Evolutionary conservation across 2,888 invertebrate genomes (phyloP).

Genomic region (Mystacides longicornis): DNA sequence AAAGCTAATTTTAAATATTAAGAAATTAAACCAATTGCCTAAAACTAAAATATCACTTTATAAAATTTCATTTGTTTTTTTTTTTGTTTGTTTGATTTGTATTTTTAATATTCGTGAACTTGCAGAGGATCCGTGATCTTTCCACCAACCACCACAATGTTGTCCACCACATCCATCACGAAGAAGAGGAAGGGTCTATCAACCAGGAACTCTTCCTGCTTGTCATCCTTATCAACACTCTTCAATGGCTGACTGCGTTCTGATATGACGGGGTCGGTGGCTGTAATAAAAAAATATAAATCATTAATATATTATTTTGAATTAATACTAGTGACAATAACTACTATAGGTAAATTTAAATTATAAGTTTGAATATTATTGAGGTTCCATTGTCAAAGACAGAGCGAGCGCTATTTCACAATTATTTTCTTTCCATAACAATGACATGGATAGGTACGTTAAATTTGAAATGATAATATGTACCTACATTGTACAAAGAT

Average conservation of each 20-base stretch:
- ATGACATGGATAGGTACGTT: too few relatives aligned
- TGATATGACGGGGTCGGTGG: constrained; percentile 23
- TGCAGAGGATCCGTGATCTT: constrained; percentile 47
- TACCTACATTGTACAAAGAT: too few relatives aligned
- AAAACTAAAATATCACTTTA: too few relatives aligned
- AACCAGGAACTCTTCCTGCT: constrained; percentile 39
- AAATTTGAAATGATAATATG: too few relatives aligned
- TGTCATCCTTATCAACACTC: constrained; percentile 9
- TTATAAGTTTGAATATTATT: not conserved
- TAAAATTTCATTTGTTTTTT: not conserved
- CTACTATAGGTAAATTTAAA: not conserved
- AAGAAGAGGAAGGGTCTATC: constrained; percentile 59
- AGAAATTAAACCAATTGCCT: too few relatives aligned
- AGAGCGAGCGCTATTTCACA: too few relatives aligned
- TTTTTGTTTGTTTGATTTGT: not conserved
- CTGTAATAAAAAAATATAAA: constrained; percentile 18
- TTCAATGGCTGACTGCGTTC: constrained; percentile 19
- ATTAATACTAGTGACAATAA: not conserved
- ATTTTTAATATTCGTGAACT: not conserved
- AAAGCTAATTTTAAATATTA: too few relatives aligned
- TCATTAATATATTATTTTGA: not conserved
- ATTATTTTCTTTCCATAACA: too few relatives aligned
- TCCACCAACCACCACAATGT: constrained; percentile 53
- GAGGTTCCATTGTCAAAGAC: not conserved
- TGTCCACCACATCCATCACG: constrained; percentile 50